Conservation (phyloP, 2,113 vertebrate genomes). For the Nestor notabilis region DNA sequence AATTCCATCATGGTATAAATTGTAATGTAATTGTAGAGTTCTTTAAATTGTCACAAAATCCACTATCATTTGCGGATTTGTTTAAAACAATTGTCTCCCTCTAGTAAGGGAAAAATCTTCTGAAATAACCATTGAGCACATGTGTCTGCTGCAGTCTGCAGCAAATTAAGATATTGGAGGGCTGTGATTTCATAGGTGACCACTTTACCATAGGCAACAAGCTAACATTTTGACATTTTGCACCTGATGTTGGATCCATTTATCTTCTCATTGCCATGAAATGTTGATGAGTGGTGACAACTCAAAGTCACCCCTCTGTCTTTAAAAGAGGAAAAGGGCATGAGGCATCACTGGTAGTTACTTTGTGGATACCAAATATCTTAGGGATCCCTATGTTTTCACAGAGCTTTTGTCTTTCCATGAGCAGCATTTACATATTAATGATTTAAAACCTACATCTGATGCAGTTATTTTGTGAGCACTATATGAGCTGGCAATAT, state of each 20-base stretch:
- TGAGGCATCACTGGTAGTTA: neutral
- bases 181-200: neutral
- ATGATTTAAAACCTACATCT: neutral
- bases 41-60: conserved; percentile 3
- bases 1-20: conserved; percentile 7
- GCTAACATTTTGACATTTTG: neutral
- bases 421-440: neutral
- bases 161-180: neutral
- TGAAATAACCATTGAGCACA: neutral
- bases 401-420: neutral
- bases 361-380: neutral
- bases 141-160: neutral
- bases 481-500: neutral
- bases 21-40: neutral
- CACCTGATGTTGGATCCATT: neutral
- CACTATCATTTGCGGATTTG: neutral
- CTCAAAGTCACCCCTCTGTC: neutral
- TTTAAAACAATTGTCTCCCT: neutral
- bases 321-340: neutral
- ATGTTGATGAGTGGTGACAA: neutral
- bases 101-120: neutral
- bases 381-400: neutral
- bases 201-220: neutral
- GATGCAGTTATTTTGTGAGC: neutral
- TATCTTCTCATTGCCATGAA: neutral